phyloP scores from a whole-genome alignment of 2,888 invertebrate species.

The Seira musarum region DNA sequence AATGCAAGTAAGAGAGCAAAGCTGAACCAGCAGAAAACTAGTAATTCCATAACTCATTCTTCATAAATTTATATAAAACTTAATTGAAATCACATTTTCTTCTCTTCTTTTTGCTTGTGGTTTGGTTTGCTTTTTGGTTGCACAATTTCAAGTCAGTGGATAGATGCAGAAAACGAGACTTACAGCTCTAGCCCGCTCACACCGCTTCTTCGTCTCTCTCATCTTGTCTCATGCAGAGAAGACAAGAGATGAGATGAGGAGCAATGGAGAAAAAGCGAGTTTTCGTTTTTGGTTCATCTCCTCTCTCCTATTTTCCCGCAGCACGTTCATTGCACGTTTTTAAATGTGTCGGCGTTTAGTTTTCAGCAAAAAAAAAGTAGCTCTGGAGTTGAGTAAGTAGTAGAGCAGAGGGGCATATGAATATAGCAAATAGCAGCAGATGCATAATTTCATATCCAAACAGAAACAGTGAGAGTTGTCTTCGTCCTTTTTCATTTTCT shows the following conservation, averaged over 20 bases:
- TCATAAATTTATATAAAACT: slow-evolving; percentile 50
- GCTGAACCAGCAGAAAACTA: background rate
- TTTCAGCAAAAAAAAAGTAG: background rate
- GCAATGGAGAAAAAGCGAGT: background rate
- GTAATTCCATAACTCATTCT: slow-evolving; percentile 40
- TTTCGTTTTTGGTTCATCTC: background rate
- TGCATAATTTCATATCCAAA: background rate
- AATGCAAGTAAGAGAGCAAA: background rate
- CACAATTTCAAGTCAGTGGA: background rate
- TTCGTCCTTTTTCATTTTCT: background rate
- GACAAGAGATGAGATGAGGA: background rate
- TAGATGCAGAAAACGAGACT: background rate
- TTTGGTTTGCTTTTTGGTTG: background rate
- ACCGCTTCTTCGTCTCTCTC: background rate
- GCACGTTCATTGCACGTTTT: background rate
- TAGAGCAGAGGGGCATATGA: too few species aligned
- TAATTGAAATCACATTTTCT: slow-evolving; percentile 48
- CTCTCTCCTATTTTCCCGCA: too few species aligned
- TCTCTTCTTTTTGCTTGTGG: slow-evolving; percentile 11
- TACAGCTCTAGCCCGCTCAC: background rate
- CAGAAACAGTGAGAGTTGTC: background rate
- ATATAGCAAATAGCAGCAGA: background rate
- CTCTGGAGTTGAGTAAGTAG: background rate
- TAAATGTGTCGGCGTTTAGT: background rate
- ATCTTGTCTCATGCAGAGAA: background rate